Base-by-base conservation (phyloP, 2,113 vertebrate genomes). In the Crypturellus undulatus region DNA sequence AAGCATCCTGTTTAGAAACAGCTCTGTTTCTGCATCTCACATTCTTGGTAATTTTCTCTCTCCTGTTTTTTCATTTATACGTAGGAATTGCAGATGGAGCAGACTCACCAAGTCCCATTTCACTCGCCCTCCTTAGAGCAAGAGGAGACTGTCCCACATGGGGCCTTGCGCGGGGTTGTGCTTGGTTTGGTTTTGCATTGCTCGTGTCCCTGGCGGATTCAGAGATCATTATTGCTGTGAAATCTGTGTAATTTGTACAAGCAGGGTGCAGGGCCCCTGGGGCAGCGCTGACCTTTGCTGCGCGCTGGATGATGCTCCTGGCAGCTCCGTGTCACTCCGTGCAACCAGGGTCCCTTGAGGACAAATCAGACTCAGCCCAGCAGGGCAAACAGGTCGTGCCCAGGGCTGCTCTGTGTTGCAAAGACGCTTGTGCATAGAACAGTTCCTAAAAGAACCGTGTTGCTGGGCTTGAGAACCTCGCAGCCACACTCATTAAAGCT, bases 1-100 rank as follows among this genome's bases (percentile, higher is more conserved):
- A 78, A 94, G 93, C 94, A 96, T 97, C 94, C 96, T 97, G 97
- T 97, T 93, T 92, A 90, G 83, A 82, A 95, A 86, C 40, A 85
- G 93, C 93, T 89, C 95, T 96, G 95, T 62, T 93, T 70, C 91
- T 84, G 79, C 2, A 3, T 92, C 96, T 93, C 45, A 20, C 92
- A 78, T 93, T 93, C 95, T 89, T 72, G 63, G 82, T 40, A 64
- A 79, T 87, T 92, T 77, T 71, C 88, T 87, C 79, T 87, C 78
- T 62, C 63, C 88, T 90, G 83, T 0, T 95, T 91, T 73, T 94
- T 79, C 84, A 96, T 96, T 92, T 69, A 0, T 60, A 2, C 5
- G 32, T 22, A 79, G 87, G 38, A 73, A 45, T 38, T 83, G 73
- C 96, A 85, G 83, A 87, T 87, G 93, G 84, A 91, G 81, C 42